These are phyloP conservation scores for Pelochelys cantorii DNA, from an alignment of 2,797 vertebrate species.

Conservation along the genomic window DNA sequence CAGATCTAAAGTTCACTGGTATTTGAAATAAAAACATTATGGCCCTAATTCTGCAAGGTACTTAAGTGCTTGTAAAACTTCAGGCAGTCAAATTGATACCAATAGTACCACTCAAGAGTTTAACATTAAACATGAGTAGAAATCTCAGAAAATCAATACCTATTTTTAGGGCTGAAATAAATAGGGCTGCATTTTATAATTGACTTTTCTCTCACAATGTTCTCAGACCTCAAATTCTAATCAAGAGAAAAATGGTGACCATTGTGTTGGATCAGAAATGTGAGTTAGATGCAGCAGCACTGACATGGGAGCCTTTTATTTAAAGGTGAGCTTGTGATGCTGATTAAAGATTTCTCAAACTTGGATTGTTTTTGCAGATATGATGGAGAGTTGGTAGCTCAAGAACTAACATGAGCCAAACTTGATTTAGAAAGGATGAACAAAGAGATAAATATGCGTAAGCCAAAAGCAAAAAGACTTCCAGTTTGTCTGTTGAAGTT, in stretches of 20 bases:
- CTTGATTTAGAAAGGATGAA: no score
- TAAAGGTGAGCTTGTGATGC: not conserved
- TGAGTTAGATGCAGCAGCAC: not conserved
- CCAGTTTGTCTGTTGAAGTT: not conserved
- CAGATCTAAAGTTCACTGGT: not conserved
- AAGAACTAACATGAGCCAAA: not conserved
- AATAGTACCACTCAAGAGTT: not conserved
- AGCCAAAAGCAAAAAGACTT: not conserved
- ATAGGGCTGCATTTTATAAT: not conserved
- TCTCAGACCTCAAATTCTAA: not conserved
- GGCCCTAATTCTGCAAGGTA: not conserved
- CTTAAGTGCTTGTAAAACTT: not conserved
- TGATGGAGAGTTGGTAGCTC: not conserved
- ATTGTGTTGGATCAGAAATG: not conserved
- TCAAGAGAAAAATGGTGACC: not conserved
- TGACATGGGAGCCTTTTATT: not conserved
- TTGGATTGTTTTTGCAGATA: not conserved
- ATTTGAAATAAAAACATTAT: not conserved
- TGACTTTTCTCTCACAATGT: not conserved
- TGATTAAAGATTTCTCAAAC: not conserved
- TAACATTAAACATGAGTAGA: no score
- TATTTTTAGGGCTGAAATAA: no score
- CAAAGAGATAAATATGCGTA: not conserved
- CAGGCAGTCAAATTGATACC: not conserved
- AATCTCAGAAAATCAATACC: no score